Conservation (phyloP, 2,113 vertebrate genomes). For the Megatriorchis doriae region DNA sequence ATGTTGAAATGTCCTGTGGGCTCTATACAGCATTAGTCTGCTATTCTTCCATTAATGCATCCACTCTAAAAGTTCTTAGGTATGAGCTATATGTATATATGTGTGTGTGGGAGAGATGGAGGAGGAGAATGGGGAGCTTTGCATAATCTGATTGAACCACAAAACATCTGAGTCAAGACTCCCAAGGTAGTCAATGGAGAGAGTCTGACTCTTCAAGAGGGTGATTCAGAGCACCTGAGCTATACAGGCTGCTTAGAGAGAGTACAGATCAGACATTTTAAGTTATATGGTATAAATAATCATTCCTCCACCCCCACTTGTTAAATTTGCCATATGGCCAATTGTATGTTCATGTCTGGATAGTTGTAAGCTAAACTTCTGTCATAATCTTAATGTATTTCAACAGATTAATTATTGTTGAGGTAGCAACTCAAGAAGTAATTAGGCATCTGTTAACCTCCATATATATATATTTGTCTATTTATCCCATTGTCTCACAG, state of each 20-base stretch:
- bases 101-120: not conserved
- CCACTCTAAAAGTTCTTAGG: not conserved
- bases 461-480: not conserved
- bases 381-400: not conserved
- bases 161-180: not conserved
- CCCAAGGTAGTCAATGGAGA: not conserved
- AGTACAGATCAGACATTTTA: not conserved
- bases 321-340: not conserved
- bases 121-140: not conserved
- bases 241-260: not conserved
- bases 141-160: not conserved
- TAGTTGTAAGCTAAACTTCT: not conserved
- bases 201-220: not conserved
- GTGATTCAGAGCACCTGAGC: conserved; percentile 8
- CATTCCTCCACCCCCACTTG: not conserved
- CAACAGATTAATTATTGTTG: not conserved
- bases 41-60: not conserved
- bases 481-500: not conserved
- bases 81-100: not conserved
- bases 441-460: not conserved
- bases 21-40: not conserved
- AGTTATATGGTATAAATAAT: not conserved
- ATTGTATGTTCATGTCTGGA: not conserved
- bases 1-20: not conserved
- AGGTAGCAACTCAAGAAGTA: not conserved